Conservation (phyloP, 2,113 vertebrate genomes). For the Phyllopteryx taeniolatus region DNA sequence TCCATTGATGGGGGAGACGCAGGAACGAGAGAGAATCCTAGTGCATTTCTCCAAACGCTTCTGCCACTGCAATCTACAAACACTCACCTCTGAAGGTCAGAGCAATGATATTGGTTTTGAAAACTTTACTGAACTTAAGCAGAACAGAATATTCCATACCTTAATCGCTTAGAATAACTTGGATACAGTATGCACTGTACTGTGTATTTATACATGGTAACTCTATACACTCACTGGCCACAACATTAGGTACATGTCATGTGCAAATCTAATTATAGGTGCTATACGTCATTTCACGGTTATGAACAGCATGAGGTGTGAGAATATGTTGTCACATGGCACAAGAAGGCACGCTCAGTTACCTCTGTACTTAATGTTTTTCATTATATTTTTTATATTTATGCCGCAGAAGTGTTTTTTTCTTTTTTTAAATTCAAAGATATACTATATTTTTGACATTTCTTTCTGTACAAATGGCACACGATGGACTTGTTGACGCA, state of each 20-base stretch:
- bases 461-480: too few species aligned
- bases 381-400: not conserved
- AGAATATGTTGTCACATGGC: not conserved
- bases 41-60: constrained; percentile 80
- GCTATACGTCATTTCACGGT: not conserved
- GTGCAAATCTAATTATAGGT: not conserved
- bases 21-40: constrained; percentile 77
- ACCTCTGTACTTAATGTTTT: not conserved
- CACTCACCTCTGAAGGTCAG: constrained; percentile 69
- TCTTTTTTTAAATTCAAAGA: too few species aligned
- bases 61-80: constrained; percentile 75
- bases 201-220: not conserved
- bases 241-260: not conserved
- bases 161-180: not conserved
- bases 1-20: constrained; percentile 80
- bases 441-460: too few species aligned
- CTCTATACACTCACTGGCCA: not conserved
- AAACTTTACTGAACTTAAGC: not conserved
- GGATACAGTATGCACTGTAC: not conserved
- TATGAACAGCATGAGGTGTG: not conserved
- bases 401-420: too few species aligned
- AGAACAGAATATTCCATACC: not conserved
- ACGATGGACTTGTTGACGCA: too few species aligned
- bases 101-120: constrained; percentile 5
- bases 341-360: not conserved